Conservation (phyloP, 2,888 invertebrate genomes). For the Tenthredo scrophulariae region DNA sequence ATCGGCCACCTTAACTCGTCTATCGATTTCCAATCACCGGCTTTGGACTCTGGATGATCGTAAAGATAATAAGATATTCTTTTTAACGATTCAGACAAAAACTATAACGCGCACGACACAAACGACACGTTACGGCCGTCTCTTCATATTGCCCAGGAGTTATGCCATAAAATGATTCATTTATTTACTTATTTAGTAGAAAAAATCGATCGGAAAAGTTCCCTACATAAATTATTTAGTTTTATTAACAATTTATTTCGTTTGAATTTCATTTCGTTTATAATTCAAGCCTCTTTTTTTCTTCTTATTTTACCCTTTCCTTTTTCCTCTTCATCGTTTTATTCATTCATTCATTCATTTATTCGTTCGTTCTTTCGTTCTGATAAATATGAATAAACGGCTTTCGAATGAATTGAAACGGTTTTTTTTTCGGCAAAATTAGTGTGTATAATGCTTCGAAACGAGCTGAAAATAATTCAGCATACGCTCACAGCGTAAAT, state of each 20-base stretch:
- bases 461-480: slow-evolving; percentile 19
- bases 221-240: background rate
- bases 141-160: slow-evolving; percentile 7
- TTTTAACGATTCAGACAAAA: background rate
- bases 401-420: background rate
- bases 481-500: background rate
- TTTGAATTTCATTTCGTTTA: background rate
- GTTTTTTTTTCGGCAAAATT: background rate
- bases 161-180: background rate
- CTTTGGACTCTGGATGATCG: slow-evolving; percentile 25
- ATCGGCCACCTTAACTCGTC: background rate
- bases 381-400: background rate
- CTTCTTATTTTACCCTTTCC: background rate
- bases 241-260: slow-evolving; percentile 3
- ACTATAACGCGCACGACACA: background rate
- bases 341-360: background rate
- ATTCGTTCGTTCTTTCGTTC: background rate
- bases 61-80: slow-evolving; percentile 30
- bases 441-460: slow-evolving; percentile 1
- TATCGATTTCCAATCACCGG: slow-evolving; percentile 39
- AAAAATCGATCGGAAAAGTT: background rate
- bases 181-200: background rate
- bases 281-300: background rate
- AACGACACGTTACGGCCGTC: background rate
- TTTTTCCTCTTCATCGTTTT: background rate